A percentile compares a stretch with the other conserved stretches of the same genome.
These are phyloP conservation scores for Drosophila helvetica DNA, from an alignment of 2,888 invertebrate species.

Conservation along the genomic window DNA sequence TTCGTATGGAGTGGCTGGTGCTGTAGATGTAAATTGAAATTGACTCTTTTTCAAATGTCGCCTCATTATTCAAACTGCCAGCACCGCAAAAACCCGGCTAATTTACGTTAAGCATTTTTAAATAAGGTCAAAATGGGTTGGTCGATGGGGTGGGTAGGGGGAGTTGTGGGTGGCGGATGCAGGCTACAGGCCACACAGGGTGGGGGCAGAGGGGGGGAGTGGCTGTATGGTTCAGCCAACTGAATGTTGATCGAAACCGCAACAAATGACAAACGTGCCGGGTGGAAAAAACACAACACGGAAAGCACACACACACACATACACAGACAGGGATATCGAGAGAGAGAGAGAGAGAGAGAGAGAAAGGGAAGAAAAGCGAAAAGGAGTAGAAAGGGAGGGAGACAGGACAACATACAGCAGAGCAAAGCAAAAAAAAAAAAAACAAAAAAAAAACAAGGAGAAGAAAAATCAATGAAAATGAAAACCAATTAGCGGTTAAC, in stretches of 20 bases:
- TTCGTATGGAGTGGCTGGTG: neutral
- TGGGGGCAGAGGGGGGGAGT: neutral
- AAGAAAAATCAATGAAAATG: conserved; percentile 74
- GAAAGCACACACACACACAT: conserved; percentile 5
- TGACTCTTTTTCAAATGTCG: conserved; percentile 65
- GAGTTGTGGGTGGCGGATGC: neutral
- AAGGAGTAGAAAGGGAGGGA: neutral
- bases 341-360: neutral
- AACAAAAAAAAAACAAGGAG: conserved; percentile 39
- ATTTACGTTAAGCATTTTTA: conserved; percentile 76
- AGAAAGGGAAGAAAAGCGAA: neutral
- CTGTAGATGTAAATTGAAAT: conserved; percentile 61
- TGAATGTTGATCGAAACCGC: conserved; percentile 72
- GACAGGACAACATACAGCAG: neutral
- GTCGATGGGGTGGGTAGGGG: neutral
- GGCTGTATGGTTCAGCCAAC: conserved; percentile 49
- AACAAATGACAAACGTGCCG: conserved; percentile 76
- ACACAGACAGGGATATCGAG: neutral
- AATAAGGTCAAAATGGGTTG: conserved; percentile 63
- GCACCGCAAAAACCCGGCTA: conserved; percentile 68
- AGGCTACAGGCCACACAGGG: neutral
- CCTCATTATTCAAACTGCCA: conserved; percentile 74
- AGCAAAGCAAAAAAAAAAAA: conserved; percentile 5
- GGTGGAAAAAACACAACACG: conserved; percentile 53
- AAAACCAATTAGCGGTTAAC: conserved; percentile 78